Evolutionary conservation across 2,888 invertebrate species (phyloP), one percentile per base, ranked within the genome.

Genomic region (Eupithecia exiguata): DNA sequence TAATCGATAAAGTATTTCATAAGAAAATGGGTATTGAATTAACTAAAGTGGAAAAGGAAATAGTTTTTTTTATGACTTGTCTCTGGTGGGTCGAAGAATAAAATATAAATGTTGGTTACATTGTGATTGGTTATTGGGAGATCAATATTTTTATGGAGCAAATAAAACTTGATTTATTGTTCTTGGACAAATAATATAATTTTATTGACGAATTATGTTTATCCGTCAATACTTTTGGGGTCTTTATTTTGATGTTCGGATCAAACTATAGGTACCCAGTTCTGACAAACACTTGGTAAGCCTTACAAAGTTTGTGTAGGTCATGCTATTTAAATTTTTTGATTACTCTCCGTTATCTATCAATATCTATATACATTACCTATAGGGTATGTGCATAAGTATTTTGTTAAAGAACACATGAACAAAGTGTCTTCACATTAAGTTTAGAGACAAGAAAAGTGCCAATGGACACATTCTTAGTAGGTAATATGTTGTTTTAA

Each of bases 1-100:
- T 79, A 84, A 88, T 91, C 88, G 88, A 91, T 91, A 90, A 88
- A 87, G 84, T 87, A 86, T 86, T 71, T 86, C 78, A 79, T 77
- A 78, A 85, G 82, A 79, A 82, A 83, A 82, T 82, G 78, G 83
- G 84, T 86, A 83, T 84, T 83, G 78, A 81, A 84, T 90, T 86
- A 88, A 86, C 77, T 81, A 81, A 85, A 82, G 82, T 85, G 82
- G 84, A 84, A 84, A 81, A 84, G 85, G 83, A 87, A 87, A 87
- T 87, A 83, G 84, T 83, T 80, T 84, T 87, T n/a, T 87, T 87
- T 87, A 87, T 85, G 82, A 74, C 80, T 77, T 74, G 76, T 77
- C 66, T 76, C 78, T 68, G 83, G 80, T 79, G 80, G 78, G 79
- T 78, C 81, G 81, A 81, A 71, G 79, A 80, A 84, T 86, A 82